A percentile compares a stretch with the other conserved stretches of the same genome.
phyloP scores from a whole-genome alignment of 92 coral and sea anemone species.

The Epizoanthus rinbou region DNA sequence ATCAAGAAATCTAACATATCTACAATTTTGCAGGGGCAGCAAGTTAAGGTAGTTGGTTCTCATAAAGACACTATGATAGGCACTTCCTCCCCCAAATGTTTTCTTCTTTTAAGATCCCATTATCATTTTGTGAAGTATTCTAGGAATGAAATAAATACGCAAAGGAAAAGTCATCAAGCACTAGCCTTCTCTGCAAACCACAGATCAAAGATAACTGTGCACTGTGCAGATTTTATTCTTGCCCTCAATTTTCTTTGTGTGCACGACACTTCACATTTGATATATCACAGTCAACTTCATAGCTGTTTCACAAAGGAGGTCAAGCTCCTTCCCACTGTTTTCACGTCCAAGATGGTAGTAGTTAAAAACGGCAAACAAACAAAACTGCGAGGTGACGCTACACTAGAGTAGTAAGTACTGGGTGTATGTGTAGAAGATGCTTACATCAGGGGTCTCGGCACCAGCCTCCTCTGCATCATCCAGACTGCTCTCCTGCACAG shows the following conservation, averaged over 20 bases:
- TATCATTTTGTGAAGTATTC: no score
- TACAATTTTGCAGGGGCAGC: not conserved
- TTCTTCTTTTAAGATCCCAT: no score
- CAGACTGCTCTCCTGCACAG: conserved; percentile 67
- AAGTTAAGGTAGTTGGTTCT: no score
- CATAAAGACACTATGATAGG: no score
- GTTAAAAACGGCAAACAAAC: no score
- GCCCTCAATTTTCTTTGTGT: not conserved
- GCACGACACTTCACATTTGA: no score
- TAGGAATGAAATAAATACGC: no score
- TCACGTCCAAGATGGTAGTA: not conserved
- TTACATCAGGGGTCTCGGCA: conserved; percentile 49
- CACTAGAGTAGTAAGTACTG: not conserved
- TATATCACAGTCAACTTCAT: no score
- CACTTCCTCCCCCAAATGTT: no score
- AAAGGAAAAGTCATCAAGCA: no score
- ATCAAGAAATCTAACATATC: not conserved
- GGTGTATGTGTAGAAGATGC: not conserved
- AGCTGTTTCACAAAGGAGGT: no score
- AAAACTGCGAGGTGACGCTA: not conserved
- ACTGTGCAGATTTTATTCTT: not conserved
- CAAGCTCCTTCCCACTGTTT: not conserved
- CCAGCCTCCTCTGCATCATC: conserved; percentile 73
- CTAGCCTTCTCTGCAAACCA: not conserved
- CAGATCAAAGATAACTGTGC: not conserved